Percentiles rank a stretch among this genome's conserved stretches.
Evolutionary conservation across 2,113 vertebrate genomes (phyloP).

Genomic region (Isichthys henryi): DNA sequence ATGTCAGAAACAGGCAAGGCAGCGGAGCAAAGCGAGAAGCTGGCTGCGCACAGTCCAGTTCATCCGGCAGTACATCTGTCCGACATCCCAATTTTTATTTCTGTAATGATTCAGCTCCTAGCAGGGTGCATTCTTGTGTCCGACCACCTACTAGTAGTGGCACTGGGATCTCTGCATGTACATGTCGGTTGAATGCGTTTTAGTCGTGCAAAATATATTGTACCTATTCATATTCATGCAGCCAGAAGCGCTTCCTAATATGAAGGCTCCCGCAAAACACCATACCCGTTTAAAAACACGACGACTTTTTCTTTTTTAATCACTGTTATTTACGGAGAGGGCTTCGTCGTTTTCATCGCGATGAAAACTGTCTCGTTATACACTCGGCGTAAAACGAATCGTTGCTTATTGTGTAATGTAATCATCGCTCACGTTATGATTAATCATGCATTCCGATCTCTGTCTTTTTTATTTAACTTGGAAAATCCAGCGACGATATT

Average conservation of each 20-base stretch:
- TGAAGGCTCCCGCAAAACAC: not conserved
- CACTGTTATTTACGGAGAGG: not conserved
- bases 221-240: not conserved
- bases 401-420: conserved; percentile 1
- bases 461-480: not conserved
- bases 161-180: not conserved
- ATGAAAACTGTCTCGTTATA: not conserved
- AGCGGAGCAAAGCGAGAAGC: conserved; percentile 15
- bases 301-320: not conserved
- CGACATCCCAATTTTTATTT: not conserved
- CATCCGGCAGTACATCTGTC: conserved; percentile 19
- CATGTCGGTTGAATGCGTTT: not conserved
- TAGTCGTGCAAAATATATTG: not conserved
- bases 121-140: not conserved
- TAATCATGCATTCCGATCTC: not conserved
- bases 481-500: not conserved
- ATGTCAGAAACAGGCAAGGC: conserved; percentile 35
- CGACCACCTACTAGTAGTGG: not conserved
- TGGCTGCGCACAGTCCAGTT: not conserved
- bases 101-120: not conserved
- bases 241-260: not conserved
- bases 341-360: not conserved
- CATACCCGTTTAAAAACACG: not conserved
- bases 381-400: conserved; percentile 15
- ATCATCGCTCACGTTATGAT: not conserved